Base-by-base conservation (phyloP, 2,888 invertebrate genomes). In the Athalia rosae region DNA sequence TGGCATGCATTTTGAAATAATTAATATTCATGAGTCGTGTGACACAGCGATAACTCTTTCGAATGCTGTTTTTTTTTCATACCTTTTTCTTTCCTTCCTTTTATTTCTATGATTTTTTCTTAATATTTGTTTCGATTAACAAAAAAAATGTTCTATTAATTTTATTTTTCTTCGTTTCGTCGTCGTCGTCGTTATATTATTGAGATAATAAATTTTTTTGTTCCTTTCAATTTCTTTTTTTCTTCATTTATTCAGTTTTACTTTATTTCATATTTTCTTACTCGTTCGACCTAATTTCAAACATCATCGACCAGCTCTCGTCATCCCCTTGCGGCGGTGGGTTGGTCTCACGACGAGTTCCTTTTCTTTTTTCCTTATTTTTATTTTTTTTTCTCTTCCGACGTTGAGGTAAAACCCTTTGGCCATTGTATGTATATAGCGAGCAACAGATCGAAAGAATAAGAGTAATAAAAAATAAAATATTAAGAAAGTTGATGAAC, bases 1-100 rank as follows among this genome's bases (percentile, higher is more conserved):
- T 62, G 9, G 62, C 28, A 41, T 62, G 0, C 9, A 28, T 62
- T 62, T 62, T 62, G 41, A 11, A 41, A 9, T 6, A 62, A 28
- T 28, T 28, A 62, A 62, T 64, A 48, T 64, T 64, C 47, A 15
- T 47, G 47, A 64, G 9, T 41, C 41, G 62, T 62, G 41, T 62
- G 62, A 11, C 6, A 41, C 41, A 28, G 28, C 28, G 28, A 28
- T 28, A 28, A 28, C 28, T 28, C 28, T 28, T 28, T 28, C 28
- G 58, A 58, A n/a, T 58, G 13, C 7, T 6, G 11, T 7, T 41
- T 61, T 41, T 61, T 61, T 61, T 28, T 9, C 9, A 11, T 11
- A 11, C n/a, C 11, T 41, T 28, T 28, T 28, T 28, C 28, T 28
- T 28, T 28, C 28, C 28, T 28, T 28, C 28, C 28, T 28, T 28